Base-by-base conservation (phyloP, 2,113 vertebrate genomes). In the Corythaeola cristata region DNA sequence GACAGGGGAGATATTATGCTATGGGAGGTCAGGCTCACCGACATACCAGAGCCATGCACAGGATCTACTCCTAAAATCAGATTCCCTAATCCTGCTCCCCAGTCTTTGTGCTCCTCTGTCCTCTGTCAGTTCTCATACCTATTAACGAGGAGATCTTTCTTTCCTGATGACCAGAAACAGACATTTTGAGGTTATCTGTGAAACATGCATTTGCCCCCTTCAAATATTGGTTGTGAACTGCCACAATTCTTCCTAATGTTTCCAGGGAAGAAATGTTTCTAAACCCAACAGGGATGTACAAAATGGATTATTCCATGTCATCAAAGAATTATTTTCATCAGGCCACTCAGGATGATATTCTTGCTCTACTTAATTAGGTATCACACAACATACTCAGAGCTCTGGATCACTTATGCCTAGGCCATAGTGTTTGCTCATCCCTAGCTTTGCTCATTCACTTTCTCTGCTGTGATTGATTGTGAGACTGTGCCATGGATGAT, bases 401-500 rank as follows among this genome's bases (percentile, higher is more conserved):
- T 84, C 37, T 66, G 72, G 37, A 66, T 50, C 0, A 0, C 81
- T 89, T 78, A 44, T 28, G 39, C 41, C 30, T 39, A 12, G 41
- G 28, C 47, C 52, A 3, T 30, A 44, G 22, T 50, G 58, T 71
- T 79, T 80, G 68, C 47, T 80, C 50, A 41, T 66, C 47, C 72
- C 4, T 30, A 58, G 55, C 44, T 94, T 76, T 78, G 30, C 68
- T 81, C 44, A 62, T 85, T 73, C 77, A 50, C 44, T 85, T 91
- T 76, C 78, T 90, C 64, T 92, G 64, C 74, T 56, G 53, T 56
- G 16, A 85, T 64, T 98, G 98, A 85, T 94, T 80, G 93, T 96
- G 6, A 97, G 93, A 19, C 92, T 89, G 27, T 98, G 98, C 85
- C 97, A 97, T 8, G 84, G 56, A 94, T 98, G 96, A 98, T 98